Evolutionary conservation across 2,888 invertebrate genomes (phyloP), one percentile per base, ranked within the genome.

Genomic region (Criorhina ranunculi): DNA sequence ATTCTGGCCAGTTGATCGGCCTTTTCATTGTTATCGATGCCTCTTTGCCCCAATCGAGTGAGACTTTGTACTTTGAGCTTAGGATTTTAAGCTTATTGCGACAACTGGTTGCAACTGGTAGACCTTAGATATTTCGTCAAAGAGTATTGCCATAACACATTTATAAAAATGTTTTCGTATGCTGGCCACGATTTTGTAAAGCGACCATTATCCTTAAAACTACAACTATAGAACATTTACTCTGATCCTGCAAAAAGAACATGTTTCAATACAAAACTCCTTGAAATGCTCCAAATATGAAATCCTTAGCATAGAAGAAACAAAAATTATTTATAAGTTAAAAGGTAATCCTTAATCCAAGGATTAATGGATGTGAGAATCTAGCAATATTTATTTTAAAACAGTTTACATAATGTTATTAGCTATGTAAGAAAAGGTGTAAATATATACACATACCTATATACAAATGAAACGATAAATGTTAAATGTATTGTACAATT

Each of bases 351-450:
- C 78, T 67, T 62, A 42, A 55, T 57, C 57, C n/a, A 44, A 57
- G 60, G 69, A 81, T 70, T 44, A 64, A 35, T 59, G 70, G 79
- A 79, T 79, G 79, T 83, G 83, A 83, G 62, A 83, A 83, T 62
- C 69, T 83, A 83, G 83, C 83, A 83, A 83, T 83, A 83, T 83
- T 82, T 83, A 83, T 83, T 83, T 78, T 31, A 79, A 24, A 83
- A 67, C 72, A 66, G 42, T 83, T 73, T 79, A 83, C 83, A 83
- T 83, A 79, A 79, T 83, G 83, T 83, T 79, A 83, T 31, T 83
- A 83, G 83, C 79, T 83, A 83, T 83, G 83, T 83, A 83, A 83
- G 83, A 40, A 19, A 78, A 64, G 67, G 79, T 83, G 83, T 83
- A 83, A 64, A 83, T 83, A 83, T 83, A 83, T 83, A 83, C 67